phyloP scores from a whole-genome alignment of 2,113 vertebrate genomes.

The human (Homo sapiens) region GRCh38 chr3:104989501-104990000 shows the following conservation, averaged over 20 bases:
- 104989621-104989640: conserved; percentile 48
- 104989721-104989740: neutral
- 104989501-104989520: neutral
- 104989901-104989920: neutral
- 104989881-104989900: neutral
- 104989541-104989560: neutral
- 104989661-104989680: neutral
- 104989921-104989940: neutral
- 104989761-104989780: neutral
- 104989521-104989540: neutral
- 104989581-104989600: neutral
- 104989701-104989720: neutral
- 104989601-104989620: neutral
- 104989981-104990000: neutral
- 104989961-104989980: neutral
- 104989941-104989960: neutral
- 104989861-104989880: neutral
- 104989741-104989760: neutral
- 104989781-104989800: neutral
- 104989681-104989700: neutral
- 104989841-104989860: neutral
- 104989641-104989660: neutral
- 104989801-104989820: neutral
- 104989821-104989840: conserved; percentile 13
- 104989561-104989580: conserved; percentile 12